Evolutionary conservation across 2,797 vertebrate genomes (phyloP), one percentile per base, ranked within the genome.

Genomic region (Tragopan temminckii): DNA sequence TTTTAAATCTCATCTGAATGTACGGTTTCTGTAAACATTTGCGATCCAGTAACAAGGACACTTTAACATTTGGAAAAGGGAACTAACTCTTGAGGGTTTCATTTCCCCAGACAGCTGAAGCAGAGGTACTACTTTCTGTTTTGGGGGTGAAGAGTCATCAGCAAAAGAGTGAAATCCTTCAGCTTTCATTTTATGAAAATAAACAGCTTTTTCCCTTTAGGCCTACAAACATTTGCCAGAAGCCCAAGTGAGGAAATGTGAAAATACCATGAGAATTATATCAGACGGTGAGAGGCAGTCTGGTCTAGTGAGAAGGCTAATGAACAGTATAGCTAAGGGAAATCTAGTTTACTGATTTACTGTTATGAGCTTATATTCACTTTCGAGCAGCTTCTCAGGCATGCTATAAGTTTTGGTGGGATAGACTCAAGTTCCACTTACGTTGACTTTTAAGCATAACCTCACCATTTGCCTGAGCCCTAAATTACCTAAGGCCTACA

Each of bases 171-270:
- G 87, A 88, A 95, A 90, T 79, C 24, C 29, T 83, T 67, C n/a
- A 7, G 50, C 84, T 88, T 89, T 89, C 5, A 5, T 84, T 74
- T 82, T 36, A 85, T 29, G 63, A 93, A 94, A 96, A 93, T 88
- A 94, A 95, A 86, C 91, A 92, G 88, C 82, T 95, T 97, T 96
- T 82, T 40, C 63, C 82, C 92, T 86, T 71, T 86, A 85, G 89
- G 90, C 89, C 82, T 89, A 58, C 66, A 91, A 95, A 90, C 93
- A 91, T 92, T 93, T 92, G 90, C 86, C 82, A 91, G 67, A 89
- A 90, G 64, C 68, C 85, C 83, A 94, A 92, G 64, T 64, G 48
- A 84, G 61, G 85, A 84, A 81, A 88, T 84, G 70, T 75, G 82
- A 91, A 95, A 91, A 89, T 80, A 84, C 61, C 14, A 64, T 86